Conservation (phyloP, 2,888 invertebrate genomes). For the Dichetophora obliterata region DNA sequence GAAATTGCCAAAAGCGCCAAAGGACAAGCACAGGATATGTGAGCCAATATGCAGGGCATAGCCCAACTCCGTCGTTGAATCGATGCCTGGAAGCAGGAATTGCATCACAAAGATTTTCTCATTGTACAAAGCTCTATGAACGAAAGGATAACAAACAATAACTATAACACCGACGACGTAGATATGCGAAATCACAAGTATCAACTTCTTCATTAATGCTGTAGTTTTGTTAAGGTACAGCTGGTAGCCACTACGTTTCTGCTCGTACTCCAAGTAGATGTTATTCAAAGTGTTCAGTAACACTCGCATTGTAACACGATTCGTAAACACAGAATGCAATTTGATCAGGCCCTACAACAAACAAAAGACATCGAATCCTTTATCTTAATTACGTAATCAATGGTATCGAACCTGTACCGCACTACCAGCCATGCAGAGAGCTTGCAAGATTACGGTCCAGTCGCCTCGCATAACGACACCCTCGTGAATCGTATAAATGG, state of each 20-base stretch:
- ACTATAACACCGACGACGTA: neutral
- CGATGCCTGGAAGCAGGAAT: conserved; percentile 39
- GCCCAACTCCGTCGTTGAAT: conserved; percentile 16
- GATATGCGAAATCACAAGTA: neutral
- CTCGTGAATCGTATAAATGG: conserved; percentile 43
- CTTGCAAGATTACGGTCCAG: conserved; percentile 50
- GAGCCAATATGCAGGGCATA: conserved; percentile 17
- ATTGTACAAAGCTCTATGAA: neutral
- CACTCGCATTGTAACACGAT: conserved; percentile 31
- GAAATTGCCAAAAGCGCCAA: conserved; percentile 41
- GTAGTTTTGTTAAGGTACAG: conserved; percentile 38
- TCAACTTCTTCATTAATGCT: conserved; percentile 27
- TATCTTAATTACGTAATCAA: conserved; percentile 45
- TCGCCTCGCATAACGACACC: conserved; percentile 48
- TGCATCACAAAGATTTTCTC: conserved; percentile 40
- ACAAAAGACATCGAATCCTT: no score
- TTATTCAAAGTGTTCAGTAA: conserved; percentile 36
- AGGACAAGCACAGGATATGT: conserved; percentile 30
- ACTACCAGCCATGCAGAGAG: conserved; percentile 50
- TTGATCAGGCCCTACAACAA: no score
- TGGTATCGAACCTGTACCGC: conserved; percentile 50
- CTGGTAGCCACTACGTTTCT: conserved; percentile 39
- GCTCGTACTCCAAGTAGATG: conserved; percentile 48
- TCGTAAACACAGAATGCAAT: neutral
- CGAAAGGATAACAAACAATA: neutral